Percentiles rank a stretch among this genome's conserved stretches.
These are phyloP conservation scores for Carettochelys insculpta DNA, from an alignment of 2,113 vertebrate genomes.

Conservation along the genomic window DNA sequence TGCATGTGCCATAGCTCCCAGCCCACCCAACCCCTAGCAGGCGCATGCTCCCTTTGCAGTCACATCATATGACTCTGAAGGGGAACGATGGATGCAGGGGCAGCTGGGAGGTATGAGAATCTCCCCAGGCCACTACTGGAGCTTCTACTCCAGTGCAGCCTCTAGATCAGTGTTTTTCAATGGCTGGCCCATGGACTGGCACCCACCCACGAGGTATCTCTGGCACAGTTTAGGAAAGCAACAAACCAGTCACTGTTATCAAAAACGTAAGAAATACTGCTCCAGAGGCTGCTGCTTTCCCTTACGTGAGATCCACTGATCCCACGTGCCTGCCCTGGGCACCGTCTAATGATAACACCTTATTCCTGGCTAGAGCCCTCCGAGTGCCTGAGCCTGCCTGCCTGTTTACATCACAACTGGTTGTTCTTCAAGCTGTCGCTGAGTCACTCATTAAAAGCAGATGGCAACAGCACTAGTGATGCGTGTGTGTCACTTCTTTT, in stretches of 20 bases:
- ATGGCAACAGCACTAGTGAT: background rate
- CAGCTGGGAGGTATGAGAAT: background rate
- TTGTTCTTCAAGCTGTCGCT: background rate
- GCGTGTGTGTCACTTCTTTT: background rate
- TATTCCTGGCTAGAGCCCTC: background rate
- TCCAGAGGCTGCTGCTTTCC: background rate
- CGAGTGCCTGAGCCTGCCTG: background rate
- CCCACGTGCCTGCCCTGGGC: background rate
- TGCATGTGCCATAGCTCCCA: background rate
- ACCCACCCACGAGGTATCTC: too few species aligned
- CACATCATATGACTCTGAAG: background rate
- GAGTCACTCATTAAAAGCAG: background rate
- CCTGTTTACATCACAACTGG: background rate
- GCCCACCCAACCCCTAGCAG: background rate
- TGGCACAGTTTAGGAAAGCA: too few species aligned
- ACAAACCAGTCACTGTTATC: too few species aligned
- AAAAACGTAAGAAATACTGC: too few species aligned
- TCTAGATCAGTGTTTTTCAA: too few species aligned
- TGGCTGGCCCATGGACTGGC: too few species aligned
- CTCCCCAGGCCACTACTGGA: background rate
- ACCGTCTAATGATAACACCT: background rate
- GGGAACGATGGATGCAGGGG: background rate
- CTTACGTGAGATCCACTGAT: background rate
- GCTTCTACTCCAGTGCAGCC: background rate
- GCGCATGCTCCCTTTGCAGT: background rate